Evolutionary conservation across 2,113 vertebrate species (phyloP).

Genomic region (Ailurus styani): DNA sequence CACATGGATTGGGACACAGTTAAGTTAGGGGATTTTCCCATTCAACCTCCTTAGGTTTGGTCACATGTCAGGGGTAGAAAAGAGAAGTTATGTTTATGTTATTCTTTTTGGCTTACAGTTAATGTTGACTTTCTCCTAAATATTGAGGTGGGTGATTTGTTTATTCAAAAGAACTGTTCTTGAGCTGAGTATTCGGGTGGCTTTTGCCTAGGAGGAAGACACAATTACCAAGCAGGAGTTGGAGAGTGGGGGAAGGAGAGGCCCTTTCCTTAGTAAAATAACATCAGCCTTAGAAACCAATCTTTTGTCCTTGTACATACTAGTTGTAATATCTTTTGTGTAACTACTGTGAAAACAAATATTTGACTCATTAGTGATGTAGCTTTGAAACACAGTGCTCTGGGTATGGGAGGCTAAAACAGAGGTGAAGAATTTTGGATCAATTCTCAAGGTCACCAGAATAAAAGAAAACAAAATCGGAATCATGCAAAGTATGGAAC

Average conservation of each 20-base stretch:
- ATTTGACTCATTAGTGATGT: not conserved
- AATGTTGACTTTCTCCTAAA: not conserved
- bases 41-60: not conserved
- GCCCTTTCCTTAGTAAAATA: not conserved
- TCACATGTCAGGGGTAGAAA: not conserved
- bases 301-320: not conserved
- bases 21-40: not conserved
- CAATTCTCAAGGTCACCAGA: not conserved
- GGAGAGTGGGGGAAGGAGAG: not conserved
- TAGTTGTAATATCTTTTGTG: not conserved
- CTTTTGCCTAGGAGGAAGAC: not conserved
- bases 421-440: not conserved
- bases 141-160: not conserved
- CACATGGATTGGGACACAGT: not conserved
- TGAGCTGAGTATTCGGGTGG: not conserved
- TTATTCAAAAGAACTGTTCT: not conserved
- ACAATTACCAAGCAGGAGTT: not conserved
- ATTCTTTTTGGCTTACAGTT: not conserved
- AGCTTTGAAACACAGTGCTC: not conserved
- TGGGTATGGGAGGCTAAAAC: not conserved
- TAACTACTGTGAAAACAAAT: not conserved
- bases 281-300: not conserved
- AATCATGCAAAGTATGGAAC: not conserved
- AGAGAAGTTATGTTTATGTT: not conserved
- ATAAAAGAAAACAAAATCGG: conserved; percentile 9